Conservation (phyloP, 2,888 invertebrate species). For the Lasiommata megera region DNA sequence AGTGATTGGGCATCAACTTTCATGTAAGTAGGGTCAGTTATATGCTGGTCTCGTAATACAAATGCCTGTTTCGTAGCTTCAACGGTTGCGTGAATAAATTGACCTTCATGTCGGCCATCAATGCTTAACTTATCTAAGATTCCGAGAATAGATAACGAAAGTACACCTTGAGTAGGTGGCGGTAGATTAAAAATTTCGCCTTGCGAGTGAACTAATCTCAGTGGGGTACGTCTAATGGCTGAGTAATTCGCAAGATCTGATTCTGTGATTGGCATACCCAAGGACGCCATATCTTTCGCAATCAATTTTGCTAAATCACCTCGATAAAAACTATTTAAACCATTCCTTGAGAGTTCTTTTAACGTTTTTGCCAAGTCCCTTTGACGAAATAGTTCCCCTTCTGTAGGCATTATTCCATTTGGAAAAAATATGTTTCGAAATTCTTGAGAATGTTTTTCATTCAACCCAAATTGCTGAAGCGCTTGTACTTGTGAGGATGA, state of each 20-base stretch:
- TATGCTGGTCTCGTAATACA: constrained; percentile 47
- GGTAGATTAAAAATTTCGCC: constrained; percentile 64
- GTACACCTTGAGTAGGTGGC: constrained; percentile 69
- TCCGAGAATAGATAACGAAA: constrained; percentile 61
- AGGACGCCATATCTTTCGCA: constrained; percentile 51
- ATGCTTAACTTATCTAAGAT: constrained; percentile 60
- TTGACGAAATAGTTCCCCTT: constrained; percentile 56
- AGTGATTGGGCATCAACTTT: constrained; percentile 51
- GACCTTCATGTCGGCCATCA: constrained; percentile 57
- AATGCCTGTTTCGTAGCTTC: constrained; percentile 54
- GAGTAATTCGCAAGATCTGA: constrained; percentile 58
- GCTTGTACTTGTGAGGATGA: constrained; percentile 42
- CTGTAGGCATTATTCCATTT: constrained; percentile 46
- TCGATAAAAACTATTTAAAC: constrained; percentile 61
- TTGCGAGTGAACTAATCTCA: constrained; percentile 52
- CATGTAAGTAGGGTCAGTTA: constrained; percentile 67
- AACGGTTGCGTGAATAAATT: constrained; percentile 61
- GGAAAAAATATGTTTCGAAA: constrained; percentile 51
- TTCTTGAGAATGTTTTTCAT: constrained; percentile 33
- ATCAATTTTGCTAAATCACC: constrained; percentile 61
- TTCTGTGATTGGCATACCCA: constrained; percentile 63
- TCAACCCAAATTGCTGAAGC: constrained; percentile 22
- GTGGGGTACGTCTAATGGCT: constrained; percentile 54
- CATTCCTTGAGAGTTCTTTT: constrained; percentile 51
- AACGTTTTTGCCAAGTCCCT: constrained; percentile 61